Conservation (phyloP, 2,113 vertebrate species). For the Corythornis cristatus region DNA sequence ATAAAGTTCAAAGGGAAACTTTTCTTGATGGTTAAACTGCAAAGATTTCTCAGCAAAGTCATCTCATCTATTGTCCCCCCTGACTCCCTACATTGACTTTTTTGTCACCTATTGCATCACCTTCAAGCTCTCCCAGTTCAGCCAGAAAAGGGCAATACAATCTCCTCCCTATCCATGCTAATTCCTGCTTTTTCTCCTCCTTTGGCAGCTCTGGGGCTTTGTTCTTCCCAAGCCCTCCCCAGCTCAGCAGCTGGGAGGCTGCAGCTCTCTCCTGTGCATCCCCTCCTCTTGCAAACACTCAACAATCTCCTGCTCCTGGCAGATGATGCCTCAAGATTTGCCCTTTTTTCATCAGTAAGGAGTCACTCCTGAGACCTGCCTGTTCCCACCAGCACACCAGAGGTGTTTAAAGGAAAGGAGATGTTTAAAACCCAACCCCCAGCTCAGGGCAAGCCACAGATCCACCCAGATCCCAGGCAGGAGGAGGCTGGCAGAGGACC, state of each 20-base stretch:
- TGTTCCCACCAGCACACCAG: accelerated
- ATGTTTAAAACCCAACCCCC: neutral
- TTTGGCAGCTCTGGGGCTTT: neutral
- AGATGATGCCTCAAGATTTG: neutral
- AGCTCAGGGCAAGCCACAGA: neutral
- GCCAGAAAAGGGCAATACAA: neutral
- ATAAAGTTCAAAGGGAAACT: constrained; percentile 58
- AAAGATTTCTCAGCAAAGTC: constrained; percentile 51
- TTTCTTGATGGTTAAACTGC: constrained; percentile 41
- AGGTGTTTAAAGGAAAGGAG: neutral
- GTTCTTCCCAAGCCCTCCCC: accelerated
- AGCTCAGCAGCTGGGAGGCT: neutral
- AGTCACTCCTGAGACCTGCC: neutral
- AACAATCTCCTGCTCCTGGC: neutral
- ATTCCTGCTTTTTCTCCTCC: neutral
- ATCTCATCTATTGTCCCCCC: constrained; percentile 35
- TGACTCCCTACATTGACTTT: constrained; percentile 27
- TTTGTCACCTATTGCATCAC: constrained; percentile 37
- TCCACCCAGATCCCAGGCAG: neutral
- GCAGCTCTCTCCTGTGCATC: neutral
- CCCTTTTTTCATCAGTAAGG: neutral
- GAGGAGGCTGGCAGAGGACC: neutral
- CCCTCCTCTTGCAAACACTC: neutral
- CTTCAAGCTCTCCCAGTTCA: neutral
- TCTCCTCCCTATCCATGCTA: neutral